Base-by-base conservation (phyloP, 2,113 vertebrate species). In the Sceloporus undulatus region DNA sequence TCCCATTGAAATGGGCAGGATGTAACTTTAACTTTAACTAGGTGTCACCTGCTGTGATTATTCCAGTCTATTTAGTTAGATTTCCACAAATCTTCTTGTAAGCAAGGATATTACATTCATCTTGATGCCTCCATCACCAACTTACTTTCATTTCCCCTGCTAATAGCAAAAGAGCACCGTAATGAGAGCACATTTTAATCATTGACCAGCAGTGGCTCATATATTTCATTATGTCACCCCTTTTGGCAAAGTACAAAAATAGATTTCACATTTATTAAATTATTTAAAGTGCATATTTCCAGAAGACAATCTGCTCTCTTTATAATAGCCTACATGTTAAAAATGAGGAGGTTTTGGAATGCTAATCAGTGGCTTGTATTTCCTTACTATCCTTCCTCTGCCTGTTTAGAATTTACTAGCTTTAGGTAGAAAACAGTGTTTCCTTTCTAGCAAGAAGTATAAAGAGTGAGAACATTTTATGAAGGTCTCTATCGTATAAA, bases 101-200 rank as follows among this genome's bases (percentile, higher is more conserved):
- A 52, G 42, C 18, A 76, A 81, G 25, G 56, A 56, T 73, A 87
- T 74, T 81, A 87, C 25, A 73, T 73, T 81, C 52, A 74, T 73
- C 66, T 42, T 29, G 68, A 71, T 80, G 27, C 68, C 34, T 76
- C 34, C 84, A 66, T 66, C 59, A 78, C 62, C 34, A 78, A 81
- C 38, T 87, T 80, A 40, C 80, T 56, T 66, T 87, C 68, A 87
- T 81, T 87, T 81, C 78, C 68, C 68, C 40, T 79, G 66, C 68
- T 87, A 56, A 87, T 87, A 80, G 68, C 23, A 79, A 73, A 59
- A 21, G 78, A 52, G 68, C 19, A 38, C 29, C 38, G 9, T 84
- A 84, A 84, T 87, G 52, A 87, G 85, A 87, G 85, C 34, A 81
- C 34, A 73, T 87, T 87, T 86, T 81, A 80, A 87, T 81, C 78